A percentile compares a stretch with the other conserved stretches of the same genome.
These are phyloP conservation scores for Colostygia pectinataria DNA, from an alignment of 2,888 invertebrate species.

Conservation along the genomic window DNA sequence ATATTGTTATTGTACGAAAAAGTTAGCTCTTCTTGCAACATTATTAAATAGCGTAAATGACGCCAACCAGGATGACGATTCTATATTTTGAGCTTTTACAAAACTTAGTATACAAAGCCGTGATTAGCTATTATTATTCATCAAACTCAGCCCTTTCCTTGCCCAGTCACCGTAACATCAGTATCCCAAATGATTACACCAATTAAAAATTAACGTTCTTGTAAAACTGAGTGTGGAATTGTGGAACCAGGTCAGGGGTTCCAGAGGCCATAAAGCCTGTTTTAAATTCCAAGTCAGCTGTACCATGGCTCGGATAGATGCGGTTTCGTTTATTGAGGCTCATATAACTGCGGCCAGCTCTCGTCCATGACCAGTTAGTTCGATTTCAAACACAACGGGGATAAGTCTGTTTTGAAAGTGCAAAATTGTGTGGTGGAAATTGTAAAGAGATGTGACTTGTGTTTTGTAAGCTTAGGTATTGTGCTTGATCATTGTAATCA, in stretches of 20 bases:
- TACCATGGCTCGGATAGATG: slow-evolving; percentile 67
- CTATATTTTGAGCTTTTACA: too few species aligned
- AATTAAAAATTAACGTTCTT: slow-evolving; percentile 57
- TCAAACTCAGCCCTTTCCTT: slow-evolving; percentile 20
- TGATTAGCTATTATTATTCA: slow-evolving; percentile 30
- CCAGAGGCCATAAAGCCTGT: slow-evolving; percentile 70
- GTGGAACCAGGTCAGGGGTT: slow-evolving; percentile 67
- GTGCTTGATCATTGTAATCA: too few species aligned
- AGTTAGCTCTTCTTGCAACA: too few species aligned
- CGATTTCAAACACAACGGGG: slow-evolving; percentile 76
- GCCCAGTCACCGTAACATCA: slow-evolving; percentile 27
- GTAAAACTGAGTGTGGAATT: slow-evolving; percentile 48
- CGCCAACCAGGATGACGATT: too few species aligned
- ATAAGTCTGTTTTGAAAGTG: slow-evolving; percentile 50
- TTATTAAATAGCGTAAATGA: too few species aligned
- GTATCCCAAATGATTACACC: slow-evolving; percentile 41
- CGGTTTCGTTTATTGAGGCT: slow-evolving; percentile 78
- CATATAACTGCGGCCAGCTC: slow-evolving; percentile 71
- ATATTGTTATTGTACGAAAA: too few species aligned
- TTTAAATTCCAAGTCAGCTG: slow-evolving; percentile 76
- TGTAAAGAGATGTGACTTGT: background rate
- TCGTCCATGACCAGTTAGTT: slow-evolving; percentile 68
- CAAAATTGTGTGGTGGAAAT: slow-evolving; percentile 17
- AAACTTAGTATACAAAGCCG: slow-evolving; percentile 1
- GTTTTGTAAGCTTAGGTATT: too few species aligned